Evolutionary conservation across 2,888 invertebrate species (phyloP).

Genomic region (Lepidocyrtoides sp.): DNA sequence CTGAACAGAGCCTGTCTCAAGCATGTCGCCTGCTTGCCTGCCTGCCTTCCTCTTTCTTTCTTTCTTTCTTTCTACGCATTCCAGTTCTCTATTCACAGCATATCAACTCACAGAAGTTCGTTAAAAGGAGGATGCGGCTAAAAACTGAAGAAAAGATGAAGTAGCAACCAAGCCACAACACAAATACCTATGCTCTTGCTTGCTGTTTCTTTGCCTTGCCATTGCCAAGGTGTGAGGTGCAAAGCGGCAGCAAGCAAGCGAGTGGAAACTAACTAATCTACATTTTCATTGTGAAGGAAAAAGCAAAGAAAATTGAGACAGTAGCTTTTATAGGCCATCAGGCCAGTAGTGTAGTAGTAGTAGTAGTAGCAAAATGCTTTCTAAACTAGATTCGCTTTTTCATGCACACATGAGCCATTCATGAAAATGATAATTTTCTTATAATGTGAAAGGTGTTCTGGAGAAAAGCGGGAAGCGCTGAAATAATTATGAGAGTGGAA

Average conservation of each 20-base stretch:
- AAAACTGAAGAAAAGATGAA: no score
- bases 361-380: no score
- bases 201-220: background rate
- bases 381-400: no score
- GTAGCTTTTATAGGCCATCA: conserved; percentile 15
- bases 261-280: background rate
- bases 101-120: background rate
- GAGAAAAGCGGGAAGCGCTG: background rate
- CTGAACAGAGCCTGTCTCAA: background rate
- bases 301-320: background rate
- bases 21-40: background rate
- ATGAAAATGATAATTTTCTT: conserved; percentile 21
- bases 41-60: background rate
- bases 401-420: background rate
- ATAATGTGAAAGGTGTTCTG: background rate
- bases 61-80: background rate
- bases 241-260: no score
- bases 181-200: no score
- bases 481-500: conserved; percentile 21
- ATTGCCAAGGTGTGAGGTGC: no score
- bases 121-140: background rate
- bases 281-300: background rate
- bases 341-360: conserved; percentile 24
- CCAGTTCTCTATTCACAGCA: background rate
- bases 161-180: background rate